Base-by-base conservation (phyloP, 2,888 invertebrate species). In the Nysson spinosus region DNA sequence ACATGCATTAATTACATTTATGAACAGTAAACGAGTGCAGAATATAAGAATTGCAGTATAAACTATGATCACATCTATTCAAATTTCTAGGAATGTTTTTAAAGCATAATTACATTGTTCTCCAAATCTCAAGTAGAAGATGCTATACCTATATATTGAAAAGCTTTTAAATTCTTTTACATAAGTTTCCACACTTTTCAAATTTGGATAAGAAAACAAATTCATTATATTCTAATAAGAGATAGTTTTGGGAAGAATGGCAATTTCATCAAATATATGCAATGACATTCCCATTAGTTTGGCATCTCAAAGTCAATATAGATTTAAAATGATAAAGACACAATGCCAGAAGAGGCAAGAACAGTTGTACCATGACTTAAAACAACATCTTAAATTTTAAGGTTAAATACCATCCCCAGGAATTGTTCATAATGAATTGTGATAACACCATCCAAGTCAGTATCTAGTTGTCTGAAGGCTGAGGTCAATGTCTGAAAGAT, bases 381-480 rank as follows among this genome's bases (percentile, higher is more conserved):
- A n/a, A 0, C 20, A 14, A 7, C 7, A 26, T 5, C 7, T 89
- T 89, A 92, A 69, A 94, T 91, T 89, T 94, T 94, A 44, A 95
- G 87, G 80, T 93, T 92, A 83, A 95, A 94, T 20, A 98, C 97
- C 93, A 98, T 95, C 79, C 93, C 93, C 58, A 98, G 90, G 88
- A 98, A 98, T 86, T 98, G 96, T 88, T 98, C 98, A 83, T 98
- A 98, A 79, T 96, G 94, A 81, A 98, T 96, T 50, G 95, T 95
- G 72, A 98, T 97, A 54, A 96, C 92, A n/a, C 98, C 98, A 88
- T 96, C 96, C 89, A 95, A 93, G 85, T 98, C 96, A 0, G 95
- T 95, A 86, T 98, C 98, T 81, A 92, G 92, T 73, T 94, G 93
- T 55, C 95, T 91, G 87, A 98, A 98, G 42, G 97, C 91, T 51